phyloP scores from a whole-genome alignment of 2,113 vertebrate species.

The Emydura subglobosa region DNA sequence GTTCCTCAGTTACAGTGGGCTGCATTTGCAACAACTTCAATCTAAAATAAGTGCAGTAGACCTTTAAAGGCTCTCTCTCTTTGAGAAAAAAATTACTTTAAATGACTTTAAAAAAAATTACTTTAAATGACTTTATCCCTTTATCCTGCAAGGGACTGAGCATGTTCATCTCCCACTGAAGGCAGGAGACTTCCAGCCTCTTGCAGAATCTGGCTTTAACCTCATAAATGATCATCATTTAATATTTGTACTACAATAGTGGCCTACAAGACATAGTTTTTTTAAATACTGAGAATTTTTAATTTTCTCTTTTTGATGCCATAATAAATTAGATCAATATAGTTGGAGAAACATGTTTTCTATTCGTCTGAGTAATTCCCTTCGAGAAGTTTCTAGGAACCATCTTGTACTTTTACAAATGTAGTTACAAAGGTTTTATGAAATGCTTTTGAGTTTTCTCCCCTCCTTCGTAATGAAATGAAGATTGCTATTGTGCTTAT shows the following conservation, averaged over 20 bases:
- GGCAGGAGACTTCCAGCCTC: background rate
- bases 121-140: background rate
- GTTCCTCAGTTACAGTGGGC: background rate
- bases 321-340: background rate
- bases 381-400: background rate
- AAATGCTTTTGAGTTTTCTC: background rate
- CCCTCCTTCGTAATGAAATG: background rate
- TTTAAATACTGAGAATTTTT: background rate
- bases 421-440: background rate
- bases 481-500: slow-evolving; percentile 6
- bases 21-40: background rate
- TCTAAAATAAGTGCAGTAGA: background rate
- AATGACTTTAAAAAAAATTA: background rate
- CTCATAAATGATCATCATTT: background rate
- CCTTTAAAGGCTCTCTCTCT: background rate
- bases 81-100: background rate
- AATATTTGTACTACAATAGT: background rate
- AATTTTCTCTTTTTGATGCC: background rate
- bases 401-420: background rate
- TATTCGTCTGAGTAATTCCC: background rate
- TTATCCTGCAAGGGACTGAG: background rate
- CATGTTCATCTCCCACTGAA: background rate
- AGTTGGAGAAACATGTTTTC: background rate
- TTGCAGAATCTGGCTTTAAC: background rate
- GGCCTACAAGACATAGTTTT: background rate